Conservation (phyloP, 2,113 vertebrate genomes). For the Neoarius graeffei region DNA sequence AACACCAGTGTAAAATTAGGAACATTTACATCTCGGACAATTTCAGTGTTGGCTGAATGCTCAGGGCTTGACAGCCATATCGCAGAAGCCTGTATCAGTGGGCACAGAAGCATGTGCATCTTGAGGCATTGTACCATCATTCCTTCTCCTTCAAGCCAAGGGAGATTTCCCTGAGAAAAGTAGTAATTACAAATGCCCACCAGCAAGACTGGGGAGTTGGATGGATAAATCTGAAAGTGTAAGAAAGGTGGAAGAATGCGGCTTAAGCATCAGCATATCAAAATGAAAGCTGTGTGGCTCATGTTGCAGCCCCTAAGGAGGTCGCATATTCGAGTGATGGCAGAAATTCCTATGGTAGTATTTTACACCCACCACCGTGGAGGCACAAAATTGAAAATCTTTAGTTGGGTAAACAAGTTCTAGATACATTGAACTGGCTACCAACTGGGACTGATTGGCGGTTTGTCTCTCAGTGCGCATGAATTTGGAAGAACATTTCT, state of each 20-base stretch:
- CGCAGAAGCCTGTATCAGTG: not conserved
- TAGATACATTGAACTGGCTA: too few relatives aligned
- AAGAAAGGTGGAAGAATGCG: not conserved
- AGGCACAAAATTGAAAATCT: not conserved
- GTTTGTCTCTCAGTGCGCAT: not conserved
- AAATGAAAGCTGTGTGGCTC: not conserved
- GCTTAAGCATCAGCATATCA: not conserved
- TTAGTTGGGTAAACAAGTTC: not conserved
- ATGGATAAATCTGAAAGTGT: not conserved
- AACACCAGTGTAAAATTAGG: not conserved
- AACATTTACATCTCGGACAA: not conserved
- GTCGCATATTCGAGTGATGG: not conserved
- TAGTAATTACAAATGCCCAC: not conserved
- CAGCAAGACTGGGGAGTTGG: not conserved
- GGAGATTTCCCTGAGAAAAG: not conserved
- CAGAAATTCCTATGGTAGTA: not conserved
- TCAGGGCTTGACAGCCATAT: not conserved
- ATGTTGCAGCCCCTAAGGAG: not conserved
- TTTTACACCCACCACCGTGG: not conserved
- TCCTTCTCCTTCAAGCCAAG: not conserved
- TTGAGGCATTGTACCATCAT: not conserved
- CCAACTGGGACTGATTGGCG: not conserved
- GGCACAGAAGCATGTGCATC: not conserved
- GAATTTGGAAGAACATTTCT: not conserved
- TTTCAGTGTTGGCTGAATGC: not conserved